A percentile compares a stretch with the other conserved stretches of the same genome.
These are phyloP conservation scores for Pholis gunnellus DNA, from an alignment of 2,113 vertebrate genomes.

Conservation along the genomic window DNA sequence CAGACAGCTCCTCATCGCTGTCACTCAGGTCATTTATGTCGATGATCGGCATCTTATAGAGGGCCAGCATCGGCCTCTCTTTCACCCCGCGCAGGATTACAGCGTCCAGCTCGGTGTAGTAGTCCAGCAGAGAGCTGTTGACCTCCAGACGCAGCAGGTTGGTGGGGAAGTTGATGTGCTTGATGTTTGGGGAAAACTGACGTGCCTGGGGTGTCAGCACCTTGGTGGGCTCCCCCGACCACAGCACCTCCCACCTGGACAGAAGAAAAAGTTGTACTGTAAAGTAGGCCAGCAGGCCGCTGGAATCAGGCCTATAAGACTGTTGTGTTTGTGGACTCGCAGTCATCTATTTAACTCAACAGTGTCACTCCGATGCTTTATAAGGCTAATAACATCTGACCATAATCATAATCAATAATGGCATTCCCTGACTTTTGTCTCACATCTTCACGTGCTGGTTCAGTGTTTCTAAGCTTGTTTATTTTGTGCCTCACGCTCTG, in stretches of 20 bases:
- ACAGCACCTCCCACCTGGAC: slow-evolving; percentile 95
- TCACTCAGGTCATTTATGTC: slow-evolving; percentile 93
- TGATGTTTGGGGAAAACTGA: slow-evolving; percentile 95
- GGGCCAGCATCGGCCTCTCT: slow-evolving; percentile 90
- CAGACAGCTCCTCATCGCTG: slow-evolving; percentile 89
- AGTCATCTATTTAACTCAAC: slow-evolving; percentile 1
- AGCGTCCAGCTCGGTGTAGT: slow-evolving; percentile 98
- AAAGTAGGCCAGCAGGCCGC: not conserved
- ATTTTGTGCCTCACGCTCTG: not conserved
- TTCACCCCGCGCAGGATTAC: slow-evolving; percentile 93
- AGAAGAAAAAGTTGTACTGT: slow-evolving; percentile 30
- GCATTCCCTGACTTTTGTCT: not conserved
- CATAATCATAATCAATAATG: not conserved
- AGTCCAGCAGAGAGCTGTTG: slow-evolving; percentile 95
- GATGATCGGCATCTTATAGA: slow-evolving; percentile 89
- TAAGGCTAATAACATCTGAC: slow-evolving; percentile 1
- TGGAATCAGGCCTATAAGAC: not conserved
- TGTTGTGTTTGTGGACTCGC: not conserved
- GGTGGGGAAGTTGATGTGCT: slow-evolving; percentile 94
- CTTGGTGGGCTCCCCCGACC: slow-evolving; percentile 92
- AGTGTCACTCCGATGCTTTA: not conserved
- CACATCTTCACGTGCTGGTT: slow-evolving; percentile 6
- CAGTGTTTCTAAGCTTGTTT: slow-evolving; percentile 5
- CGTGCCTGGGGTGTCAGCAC: slow-evolving; percentile 92
- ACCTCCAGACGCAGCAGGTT: slow-evolving; percentile 97